phyloP scores from a whole-genome alignment of 2,113 vertebrate genomes.

The Nycticebus coucang region DNA sequence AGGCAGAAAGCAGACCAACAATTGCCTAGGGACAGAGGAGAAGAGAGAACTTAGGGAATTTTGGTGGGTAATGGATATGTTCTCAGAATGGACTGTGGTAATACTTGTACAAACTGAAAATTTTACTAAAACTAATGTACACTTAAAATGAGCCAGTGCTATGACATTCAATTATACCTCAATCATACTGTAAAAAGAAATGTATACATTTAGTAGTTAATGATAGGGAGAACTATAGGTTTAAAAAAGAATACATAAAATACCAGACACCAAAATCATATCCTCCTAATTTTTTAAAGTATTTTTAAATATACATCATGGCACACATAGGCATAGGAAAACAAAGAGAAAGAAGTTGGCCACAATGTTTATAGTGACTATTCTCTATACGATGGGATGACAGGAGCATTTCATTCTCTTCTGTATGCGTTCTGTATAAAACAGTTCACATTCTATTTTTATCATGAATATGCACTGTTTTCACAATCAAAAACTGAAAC shows the following conservation, averaged over 20 bases:
- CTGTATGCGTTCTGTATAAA: neutral
- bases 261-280: neutral
- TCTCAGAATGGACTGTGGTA: neutral
- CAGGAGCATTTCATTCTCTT: neutral
- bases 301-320: neutral
- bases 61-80: neutral
- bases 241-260: neutral
- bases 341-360: neutral
- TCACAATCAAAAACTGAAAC: neutral
- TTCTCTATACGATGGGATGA: neutral
- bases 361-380: neutral
- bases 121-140: neutral
- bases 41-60: neutral
- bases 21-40: fast-evolving
- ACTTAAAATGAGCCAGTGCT: neutral
- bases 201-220: neutral
- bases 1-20: neutral
- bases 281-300: neutral
- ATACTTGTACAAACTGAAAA: neutral
- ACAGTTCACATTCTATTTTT: neutral
- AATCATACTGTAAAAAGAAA: slow-evolving; percentile 40
- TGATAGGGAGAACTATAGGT: neutral
- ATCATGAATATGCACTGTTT: neutral
- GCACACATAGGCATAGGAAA: neutral
- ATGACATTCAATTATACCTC: neutral